Base-by-base conservation (phyloP, 2,113 vertebrate species). In the Taxidea taxus region DNA sequence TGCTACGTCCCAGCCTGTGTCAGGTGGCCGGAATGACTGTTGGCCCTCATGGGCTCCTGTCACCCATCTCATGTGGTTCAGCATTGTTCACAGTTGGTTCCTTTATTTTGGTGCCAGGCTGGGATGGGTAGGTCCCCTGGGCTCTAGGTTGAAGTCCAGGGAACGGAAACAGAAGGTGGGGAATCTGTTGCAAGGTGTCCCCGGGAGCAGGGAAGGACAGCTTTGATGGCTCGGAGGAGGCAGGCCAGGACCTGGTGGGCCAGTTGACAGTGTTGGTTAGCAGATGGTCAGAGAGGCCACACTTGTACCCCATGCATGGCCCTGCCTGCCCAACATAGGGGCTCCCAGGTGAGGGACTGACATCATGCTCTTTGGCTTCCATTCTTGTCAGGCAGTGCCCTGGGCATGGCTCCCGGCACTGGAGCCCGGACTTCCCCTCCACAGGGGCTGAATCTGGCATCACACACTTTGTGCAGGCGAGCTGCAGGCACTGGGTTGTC, bases 31-130 rank as follows among this genome's bases (percentile, higher is more conserved):
- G 70, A 25, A 47, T 15, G 18, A 18, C 4, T 5, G 7, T 18
- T 37, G 5, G 44, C 29, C 3, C 68, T 54, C 12, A 0, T 0
- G 62, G 56, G 51, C n/a, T 83, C 58, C 37, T 16, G 0, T 18
- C 21, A 4, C 47, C 54, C 20, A 0, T 37, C 29, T 56, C 13
- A 23, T 4, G 1, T 1, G 13, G 34, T 14, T 31, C n/a, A 10
- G 80, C 13, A 1, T 15, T 9, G 72, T 31, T 18, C 27, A 58
- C 58, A 83, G 44, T 23, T 1, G 1, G 31, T 8, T 31, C 37
- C 37, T 56, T 25, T 39, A 44, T 25, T n/a, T 25, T 39, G 64
- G 23, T 47, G 62, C 64, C 44, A 29, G 47, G 15, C 39, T 12
- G 66, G 23, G 58, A 12, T 7, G 14, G 31, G 54, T 7, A 34